Evolutionary conservation across 2,797 vertebrate species (phyloP).

Genomic region (Sphaeramia orbicularis): DNA sequence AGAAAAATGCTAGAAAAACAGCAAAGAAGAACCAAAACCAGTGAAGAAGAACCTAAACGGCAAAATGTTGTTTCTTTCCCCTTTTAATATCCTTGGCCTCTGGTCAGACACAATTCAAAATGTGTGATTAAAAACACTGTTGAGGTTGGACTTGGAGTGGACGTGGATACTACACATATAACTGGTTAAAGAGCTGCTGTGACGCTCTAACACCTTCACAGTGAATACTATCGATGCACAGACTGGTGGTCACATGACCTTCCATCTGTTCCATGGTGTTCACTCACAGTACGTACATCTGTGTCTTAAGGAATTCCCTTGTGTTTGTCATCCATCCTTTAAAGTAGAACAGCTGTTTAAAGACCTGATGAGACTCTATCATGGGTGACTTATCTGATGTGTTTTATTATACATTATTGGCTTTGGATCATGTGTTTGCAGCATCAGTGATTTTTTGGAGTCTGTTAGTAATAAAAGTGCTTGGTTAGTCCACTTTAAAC

Average conservation of each 20-base stretch:
- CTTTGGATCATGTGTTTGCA: too few species aligned
- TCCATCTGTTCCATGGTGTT: constrained; percentile 15
- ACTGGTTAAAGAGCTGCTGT: constrained; percentile 19
- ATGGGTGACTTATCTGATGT: too few species aligned
- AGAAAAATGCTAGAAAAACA: too few species aligned
- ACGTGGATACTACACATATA: constrained; percentile 34
- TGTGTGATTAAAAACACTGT: constrained; percentile 34
- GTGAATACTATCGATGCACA: neutral
- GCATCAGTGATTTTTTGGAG: too few species aligned
- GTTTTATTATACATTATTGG: too few species aligned
- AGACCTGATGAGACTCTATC: too few species aligned
- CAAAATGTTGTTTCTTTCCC: too few species aligned
- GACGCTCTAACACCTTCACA: neutral
- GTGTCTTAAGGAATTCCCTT: constrained; percentile 22
- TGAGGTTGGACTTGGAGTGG: constrained; percentile 32
- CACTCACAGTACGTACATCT: constrained; percentile 6
- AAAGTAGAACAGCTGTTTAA: neutral
- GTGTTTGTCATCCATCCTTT: neutral
- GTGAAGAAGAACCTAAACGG: too few species aligned
- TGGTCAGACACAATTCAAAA: constrained; percentile 50
- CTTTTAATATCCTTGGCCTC: constrained; percentile 52
- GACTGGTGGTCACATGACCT: constrained; percentile 23
- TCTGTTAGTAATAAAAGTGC: too few species aligned
- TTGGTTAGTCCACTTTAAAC: too few species aligned
- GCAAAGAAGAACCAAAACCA: too few species aligned